Percentiles rank a stretch among this genome's conserved stretches.
These are phyloP conservation scores for Hymenochirus boettgeri DNA, from an alignment of 2,113 vertebrate genomes.

Conservation along the genomic window DNA sequence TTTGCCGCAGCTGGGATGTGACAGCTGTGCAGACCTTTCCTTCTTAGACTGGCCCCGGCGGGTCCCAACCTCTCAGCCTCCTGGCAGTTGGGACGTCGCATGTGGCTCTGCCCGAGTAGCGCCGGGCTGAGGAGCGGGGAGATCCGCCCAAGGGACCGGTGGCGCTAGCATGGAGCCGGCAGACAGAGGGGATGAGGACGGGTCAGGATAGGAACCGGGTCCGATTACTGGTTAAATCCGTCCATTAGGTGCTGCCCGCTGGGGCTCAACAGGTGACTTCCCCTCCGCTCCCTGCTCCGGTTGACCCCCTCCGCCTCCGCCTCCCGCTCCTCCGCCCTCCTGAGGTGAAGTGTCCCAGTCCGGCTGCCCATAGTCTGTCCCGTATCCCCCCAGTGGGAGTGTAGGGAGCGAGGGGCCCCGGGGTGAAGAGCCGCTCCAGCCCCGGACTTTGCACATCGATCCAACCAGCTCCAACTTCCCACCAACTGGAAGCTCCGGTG, in stretches of 20 bases:
- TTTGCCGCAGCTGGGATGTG: slow-evolving; percentile 91
- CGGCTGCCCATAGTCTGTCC: slow-evolving; percentile 66
- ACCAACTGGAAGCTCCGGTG: slow-evolving; percentile 77
- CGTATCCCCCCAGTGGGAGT: slow-evolving; percentile 78
- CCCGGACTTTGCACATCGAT: slow-evolving; percentile 93
- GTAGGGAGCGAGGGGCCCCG: slow-evolving; percentile 71
- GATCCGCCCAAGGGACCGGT: slow-evolving; percentile 78
- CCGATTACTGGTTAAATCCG: slow-evolving; percentile 87
- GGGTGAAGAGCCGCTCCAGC: slow-evolving; percentile 68
- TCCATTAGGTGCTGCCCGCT: slow-evolving; percentile 94
- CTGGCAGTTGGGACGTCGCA: slow-evolving; percentile 93
- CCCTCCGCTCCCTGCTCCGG: slow-evolving; percentile 72
- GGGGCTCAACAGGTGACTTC: slow-evolving; percentile 79
- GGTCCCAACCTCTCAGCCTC: slow-evolving; percentile 87
- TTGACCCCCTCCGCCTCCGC: slow-evolving; percentile 82
- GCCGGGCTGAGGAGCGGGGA: slow-evolving; percentile 70
- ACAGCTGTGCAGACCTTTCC: slow-evolving; percentile 89
- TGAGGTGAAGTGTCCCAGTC: slow-evolving; percentile 92
- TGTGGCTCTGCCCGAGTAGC: slow-evolving; percentile 86
- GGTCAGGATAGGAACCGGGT: slow-evolving; percentile 84
- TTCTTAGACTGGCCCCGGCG: slow-evolving; percentile 81
- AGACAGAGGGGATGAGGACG: slow-evolving; percentile 82
- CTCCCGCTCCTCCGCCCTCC: slow-evolving; percentile 72
- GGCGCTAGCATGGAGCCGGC: slow-evolving; percentile 85
- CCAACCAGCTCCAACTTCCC: slow-evolving; percentile 93